These are phyloP conservation scores for Geococcyx californianus DNA, from an alignment of 2,113 vertebrate genomes.

Conservation along the genomic window DNA sequence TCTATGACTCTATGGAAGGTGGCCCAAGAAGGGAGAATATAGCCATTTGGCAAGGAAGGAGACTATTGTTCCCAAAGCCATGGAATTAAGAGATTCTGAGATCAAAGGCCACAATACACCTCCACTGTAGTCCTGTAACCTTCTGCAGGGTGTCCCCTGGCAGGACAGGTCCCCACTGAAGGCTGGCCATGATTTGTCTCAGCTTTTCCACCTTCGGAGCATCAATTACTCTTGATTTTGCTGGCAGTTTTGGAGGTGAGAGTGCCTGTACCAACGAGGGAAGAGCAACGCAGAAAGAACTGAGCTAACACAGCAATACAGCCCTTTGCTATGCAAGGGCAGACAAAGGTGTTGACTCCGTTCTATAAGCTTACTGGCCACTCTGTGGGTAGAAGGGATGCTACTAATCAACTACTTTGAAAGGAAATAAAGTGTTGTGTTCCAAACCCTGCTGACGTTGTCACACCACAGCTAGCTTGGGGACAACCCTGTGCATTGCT, in stretches of 20 bases:
- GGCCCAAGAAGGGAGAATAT: neutral
- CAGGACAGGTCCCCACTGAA: neutral
- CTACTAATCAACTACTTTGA: neutral
- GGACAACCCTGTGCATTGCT: neutral
- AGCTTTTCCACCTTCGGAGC: neutral
- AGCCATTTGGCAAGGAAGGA: neutral
- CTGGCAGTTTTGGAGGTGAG: neutral
- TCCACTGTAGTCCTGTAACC: no score
- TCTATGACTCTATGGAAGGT: no score
- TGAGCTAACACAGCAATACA: accelerated
- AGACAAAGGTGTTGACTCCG: neutral
- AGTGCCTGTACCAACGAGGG: accelerated
- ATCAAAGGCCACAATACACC: neutral
- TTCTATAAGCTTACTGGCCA: accelerated
- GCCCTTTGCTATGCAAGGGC: neutral
- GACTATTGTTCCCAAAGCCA: neutral
- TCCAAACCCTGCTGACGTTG: neutral
- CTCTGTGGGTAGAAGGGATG: no score
- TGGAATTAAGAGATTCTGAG: neutral
- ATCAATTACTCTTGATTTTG: accelerated
- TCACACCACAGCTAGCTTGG: neutral
- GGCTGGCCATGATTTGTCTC: accelerated
- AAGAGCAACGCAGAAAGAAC: neutral
- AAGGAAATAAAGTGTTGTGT: neutral
- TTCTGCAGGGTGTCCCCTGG: neutral